A percentile compares a stretch with the other conserved stretches of the same genome.
phyloP scores from a whole-genome alignment of 2,113 vertebrate species.

The Bothrops jararaca region DNA sequence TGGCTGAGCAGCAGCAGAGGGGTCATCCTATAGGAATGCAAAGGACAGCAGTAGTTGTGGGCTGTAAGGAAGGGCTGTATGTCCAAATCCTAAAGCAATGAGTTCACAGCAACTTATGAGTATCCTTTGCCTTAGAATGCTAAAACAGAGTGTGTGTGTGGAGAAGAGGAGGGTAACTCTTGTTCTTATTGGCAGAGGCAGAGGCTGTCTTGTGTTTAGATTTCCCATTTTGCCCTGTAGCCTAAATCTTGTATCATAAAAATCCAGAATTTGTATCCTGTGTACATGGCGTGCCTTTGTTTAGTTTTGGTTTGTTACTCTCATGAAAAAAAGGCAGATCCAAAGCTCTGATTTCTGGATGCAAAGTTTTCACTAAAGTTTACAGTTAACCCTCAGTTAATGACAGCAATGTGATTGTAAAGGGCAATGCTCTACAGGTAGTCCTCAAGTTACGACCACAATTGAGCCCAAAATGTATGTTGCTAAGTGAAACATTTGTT shows the following conservation, averaged over 20 bases:
- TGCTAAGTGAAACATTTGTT: no score
- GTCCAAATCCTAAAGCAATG: neutral
- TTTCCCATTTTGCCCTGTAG: neutral
- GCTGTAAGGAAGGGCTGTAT: neutral
- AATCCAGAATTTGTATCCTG: neutral
- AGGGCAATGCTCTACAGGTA: neutral
- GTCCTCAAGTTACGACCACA: no score
- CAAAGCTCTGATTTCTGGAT: neutral
- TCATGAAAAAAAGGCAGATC: neutral
- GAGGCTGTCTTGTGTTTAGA: neutral
- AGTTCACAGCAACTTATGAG: neutral
- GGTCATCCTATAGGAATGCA: neutral
- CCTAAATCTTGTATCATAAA: neutral
- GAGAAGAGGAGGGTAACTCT: neutral
- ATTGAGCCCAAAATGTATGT: no score
- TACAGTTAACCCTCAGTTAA: neutral
- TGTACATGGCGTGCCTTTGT: neutral
- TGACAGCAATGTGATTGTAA: neutral
- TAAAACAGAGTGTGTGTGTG: neutral
- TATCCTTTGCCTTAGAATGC: neutral
- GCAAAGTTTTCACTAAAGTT: neutral
- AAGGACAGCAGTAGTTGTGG: neutral
- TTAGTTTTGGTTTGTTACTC: neutral
- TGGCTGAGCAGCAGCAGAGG: neutral
- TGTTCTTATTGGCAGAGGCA: neutral